Evolutionary conservation across 92 coral and sea anemone genomes (phyloP).

Genomic region (Diadumene lineata): DNA sequence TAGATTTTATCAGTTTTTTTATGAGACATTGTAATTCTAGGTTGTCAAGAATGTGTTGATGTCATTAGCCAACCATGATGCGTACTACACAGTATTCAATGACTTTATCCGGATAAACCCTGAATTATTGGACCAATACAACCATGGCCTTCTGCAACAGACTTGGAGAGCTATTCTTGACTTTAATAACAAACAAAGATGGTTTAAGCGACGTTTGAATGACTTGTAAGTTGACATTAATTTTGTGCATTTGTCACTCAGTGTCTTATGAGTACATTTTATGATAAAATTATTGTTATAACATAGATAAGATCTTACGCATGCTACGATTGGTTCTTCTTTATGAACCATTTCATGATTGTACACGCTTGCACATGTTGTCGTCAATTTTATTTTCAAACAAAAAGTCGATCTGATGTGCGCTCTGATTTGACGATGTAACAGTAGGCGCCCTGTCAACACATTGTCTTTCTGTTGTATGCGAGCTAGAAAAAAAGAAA

Average conservation of each 20-base stretch:
- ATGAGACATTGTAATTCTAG: slow-evolving; percentile 41
- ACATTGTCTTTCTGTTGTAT: too few species aligned
- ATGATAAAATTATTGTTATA: not conserved
- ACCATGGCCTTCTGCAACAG: slow-evolving; percentile 85
- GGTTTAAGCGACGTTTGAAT: slow-evolving; percentile 68
- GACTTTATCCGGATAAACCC: slow-evolving; percentile 90
- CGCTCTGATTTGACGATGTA: too few species aligned
- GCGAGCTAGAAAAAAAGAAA: too few species aligned
- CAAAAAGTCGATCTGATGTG: too few species aligned
- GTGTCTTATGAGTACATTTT: not conserved
- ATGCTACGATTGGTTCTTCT: too few species aligned
- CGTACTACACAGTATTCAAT: slow-evolving; percentile 93
- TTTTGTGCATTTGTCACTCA: not conserved
- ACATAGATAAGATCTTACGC: too few species aligned
- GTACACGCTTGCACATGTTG: too few species aligned
- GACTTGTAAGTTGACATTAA: slow-evolving; percentile 51
- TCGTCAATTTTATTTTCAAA: too few species aligned
- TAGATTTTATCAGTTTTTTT: too few species aligned
- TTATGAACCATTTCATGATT: too few species aligned
- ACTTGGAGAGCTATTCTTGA: slow-evolving; percentile 96
- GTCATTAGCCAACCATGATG: slow-evolving; percentile 94
- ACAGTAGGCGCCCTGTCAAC: too few species aligned
- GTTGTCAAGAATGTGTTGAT: slow-evolving; percentile 89
- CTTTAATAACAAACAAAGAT: slow-evolving; percentile 84
- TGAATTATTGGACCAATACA: slow-evolving; percentile 79